Evolutionary conservation across 2,797 vertebrate species (phyloP), one percentile per base, ranked within the genome.

Genomic region (Pantherophis vulpinus): DNA sequence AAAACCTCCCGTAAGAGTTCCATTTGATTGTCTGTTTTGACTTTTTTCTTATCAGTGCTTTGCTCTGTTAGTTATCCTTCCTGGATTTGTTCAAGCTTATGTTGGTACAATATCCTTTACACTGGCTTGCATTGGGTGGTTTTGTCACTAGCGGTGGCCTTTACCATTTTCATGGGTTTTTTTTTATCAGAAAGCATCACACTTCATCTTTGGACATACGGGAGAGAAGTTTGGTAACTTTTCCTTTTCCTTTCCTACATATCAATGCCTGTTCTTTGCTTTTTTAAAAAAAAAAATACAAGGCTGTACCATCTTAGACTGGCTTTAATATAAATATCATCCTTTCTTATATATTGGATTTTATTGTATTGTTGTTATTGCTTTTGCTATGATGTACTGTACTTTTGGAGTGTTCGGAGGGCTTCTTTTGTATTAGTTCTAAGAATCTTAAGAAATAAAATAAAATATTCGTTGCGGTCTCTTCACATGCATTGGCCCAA

Each of bases 81-180:
- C 37, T 47, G 86, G 86, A 11, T 91, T 93, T 93, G 93, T 93
- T 83, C 47, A 83, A 47, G 54, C 86, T 91, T n/a, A 27, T 91
- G 90, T 91, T 91, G 91, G 56, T 91, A 93, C 93, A 83, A 88
- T 91, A 55, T 91, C 88, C 47, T 88, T 91, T 91, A 87, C 29
- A 51, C 47, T n/a, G 60, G 14, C 66, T 55, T 55, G 47, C 66
- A 7, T 59, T 83, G 14, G 90, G 47, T 25, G 55, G 10, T n/a
- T 91, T 91, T 60, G 79, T n/a, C 54, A 58, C 90, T 60, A 55
- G 18, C 16, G 29, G 66, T 89, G 90, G 56, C 86, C 93, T 93
- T 93, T 93, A 55, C 20, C 86, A 60, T 93, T 88, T 93, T 55
- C 56, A 79, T 51, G 54, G 23, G 47, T 1, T 51, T 51, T 51